Conservation (phyloP, 2,888 invertebrate species). For the Zhuqinia jingwanae region DNA sequence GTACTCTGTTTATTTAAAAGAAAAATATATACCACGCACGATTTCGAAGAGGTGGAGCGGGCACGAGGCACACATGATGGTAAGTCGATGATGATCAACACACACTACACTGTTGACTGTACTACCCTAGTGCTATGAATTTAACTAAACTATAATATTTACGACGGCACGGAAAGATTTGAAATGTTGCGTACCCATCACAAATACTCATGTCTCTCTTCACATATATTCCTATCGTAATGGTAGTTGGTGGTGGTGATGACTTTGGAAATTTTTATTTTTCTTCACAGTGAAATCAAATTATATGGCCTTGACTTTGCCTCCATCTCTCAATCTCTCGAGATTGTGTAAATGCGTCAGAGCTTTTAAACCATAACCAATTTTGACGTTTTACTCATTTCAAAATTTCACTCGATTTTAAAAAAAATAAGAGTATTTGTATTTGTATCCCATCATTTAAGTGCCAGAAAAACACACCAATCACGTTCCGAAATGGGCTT, state of each 20-base stretch:
- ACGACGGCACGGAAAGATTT: neutral
- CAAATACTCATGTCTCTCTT: conserved; percentile 12
- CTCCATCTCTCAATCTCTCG: neutral
- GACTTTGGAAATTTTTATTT: conserved; percentile 17
- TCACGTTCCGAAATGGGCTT: neutral
- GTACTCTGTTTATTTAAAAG: neutral
- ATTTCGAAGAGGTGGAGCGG: conserved; percentile 23
- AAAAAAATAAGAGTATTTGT: too few species aligned
- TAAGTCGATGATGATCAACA: too few species aligned
- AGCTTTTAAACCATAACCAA: conserved; percentile 30
- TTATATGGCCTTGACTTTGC: conserved; percentile 59
- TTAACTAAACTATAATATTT: neutral
- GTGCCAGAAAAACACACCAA: neutral
- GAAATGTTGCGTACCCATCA: neutral
- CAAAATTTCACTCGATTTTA: neutral
- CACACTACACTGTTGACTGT: too few species aligned
- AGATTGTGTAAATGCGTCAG: conserved; percentile 46
- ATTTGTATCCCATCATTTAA: neutral
- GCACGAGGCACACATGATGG: neutral
- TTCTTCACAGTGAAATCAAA: conserved; percentile 21
- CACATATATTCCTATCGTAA: too few species aligned
- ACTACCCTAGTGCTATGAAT: neutral
- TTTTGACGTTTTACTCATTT: conserved; percentile 51
- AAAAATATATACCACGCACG: neutral
- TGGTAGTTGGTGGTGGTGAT: neutral